Evolutionary conservation across 1,140 invertebrate genomes (phyloP).

Genomic region (Drosophila kurseongensis): DNA sequence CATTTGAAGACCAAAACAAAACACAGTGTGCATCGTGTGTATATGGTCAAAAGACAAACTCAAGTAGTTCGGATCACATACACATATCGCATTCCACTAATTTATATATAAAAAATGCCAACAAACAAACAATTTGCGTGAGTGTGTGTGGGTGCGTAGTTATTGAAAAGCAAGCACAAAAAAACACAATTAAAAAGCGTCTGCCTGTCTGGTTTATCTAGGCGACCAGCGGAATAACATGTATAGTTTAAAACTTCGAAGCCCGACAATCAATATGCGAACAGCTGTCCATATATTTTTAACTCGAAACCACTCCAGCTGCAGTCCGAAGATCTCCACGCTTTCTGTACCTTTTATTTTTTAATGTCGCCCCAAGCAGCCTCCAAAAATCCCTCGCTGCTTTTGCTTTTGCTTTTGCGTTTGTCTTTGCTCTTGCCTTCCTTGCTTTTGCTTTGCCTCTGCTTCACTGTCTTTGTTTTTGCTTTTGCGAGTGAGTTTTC

Average conservation of each 20-base stretch:
- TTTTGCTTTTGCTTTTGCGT: conserved; percentile 27
- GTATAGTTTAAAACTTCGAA: not conserved
- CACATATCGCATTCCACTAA: not conserved
- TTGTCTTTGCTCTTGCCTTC: conserved; percentile 27
- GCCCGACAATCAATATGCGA: conserved; percentile 13
- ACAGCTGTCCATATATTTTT: conserved; percentile 49
- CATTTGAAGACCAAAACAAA: conserved; percentile 22
- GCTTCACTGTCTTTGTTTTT: conserved; percentile 54
- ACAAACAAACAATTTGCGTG: conserved; percentile 24
- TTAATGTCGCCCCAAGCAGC: conserved; percentile 31
- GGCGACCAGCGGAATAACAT: conserved; percentile 21
- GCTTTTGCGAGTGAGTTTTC: conserved; percentile 11
- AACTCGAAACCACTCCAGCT: not conserved
- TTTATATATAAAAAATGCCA: conserved; percentile 12
- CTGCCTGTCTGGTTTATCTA: conserved; percentile 71
- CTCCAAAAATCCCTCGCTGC: conserved; percentile 38
- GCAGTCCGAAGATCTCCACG: conserved; percentile 11
- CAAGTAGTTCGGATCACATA: conserved; percentile 17
- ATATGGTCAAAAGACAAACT: conserved; percentile 7
- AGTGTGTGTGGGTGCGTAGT: conserved; percentile 41
- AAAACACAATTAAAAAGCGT: conserved; percentile 32
- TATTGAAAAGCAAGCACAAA: conserved; percentile 34
- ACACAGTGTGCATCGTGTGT: conserved; percentile 2
- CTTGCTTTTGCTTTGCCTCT: conserved; percentile 24
- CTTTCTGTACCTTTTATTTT: conserved; percentile 47